Percentiles rank a stretch among this genome's conserved stretches.
phyloP scores from a whole-genome alignment of 2,113 vertebrate species.

The Nycticryphes semicollaris region DNA sequence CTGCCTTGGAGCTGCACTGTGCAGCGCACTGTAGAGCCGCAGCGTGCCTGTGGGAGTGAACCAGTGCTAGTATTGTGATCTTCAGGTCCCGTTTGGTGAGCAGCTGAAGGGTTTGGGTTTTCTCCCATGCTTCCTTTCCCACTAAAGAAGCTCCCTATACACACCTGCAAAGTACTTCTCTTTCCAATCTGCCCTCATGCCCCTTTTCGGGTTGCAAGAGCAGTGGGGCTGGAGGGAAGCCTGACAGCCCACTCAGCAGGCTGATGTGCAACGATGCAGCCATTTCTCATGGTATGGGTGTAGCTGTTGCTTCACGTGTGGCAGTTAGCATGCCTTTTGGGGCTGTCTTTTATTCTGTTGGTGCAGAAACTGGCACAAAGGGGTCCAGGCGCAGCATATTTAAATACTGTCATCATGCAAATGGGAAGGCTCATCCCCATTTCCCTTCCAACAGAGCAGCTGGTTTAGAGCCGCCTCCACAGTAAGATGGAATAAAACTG shows the following conservation, averaged over 20 bases:
- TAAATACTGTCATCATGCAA: background rate
- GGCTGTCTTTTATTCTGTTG: background rate
- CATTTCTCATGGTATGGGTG: accelerated
- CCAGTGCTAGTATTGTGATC: background rate
- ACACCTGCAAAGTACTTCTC: background rate
- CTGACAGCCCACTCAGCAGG: background rate
- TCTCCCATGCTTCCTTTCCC: background rate
- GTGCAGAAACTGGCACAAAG: background rate
- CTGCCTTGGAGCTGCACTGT: background rate
- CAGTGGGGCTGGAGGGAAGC: accelerated
- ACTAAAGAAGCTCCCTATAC: background rate
- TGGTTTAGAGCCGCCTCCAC: background rate
- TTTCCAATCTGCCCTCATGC: accelerated
- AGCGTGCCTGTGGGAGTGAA: background rate
- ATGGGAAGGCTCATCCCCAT: background rate
- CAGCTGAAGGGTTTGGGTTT: accelerated
- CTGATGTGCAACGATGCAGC: background rate
- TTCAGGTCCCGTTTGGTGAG: background rate
- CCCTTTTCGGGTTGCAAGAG: background rate
- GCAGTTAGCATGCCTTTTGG: background rate
- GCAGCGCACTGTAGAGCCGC: accelerated
- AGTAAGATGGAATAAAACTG: background rate
- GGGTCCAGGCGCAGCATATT: background rate
- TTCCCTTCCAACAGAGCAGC: background rate
- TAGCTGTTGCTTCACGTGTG: background rate